These are phyloP conservation scores for Marmota flaviventris DNA, from an alignment of 2,113 vertebrate species.

Conservation along the genomic window DNA sequence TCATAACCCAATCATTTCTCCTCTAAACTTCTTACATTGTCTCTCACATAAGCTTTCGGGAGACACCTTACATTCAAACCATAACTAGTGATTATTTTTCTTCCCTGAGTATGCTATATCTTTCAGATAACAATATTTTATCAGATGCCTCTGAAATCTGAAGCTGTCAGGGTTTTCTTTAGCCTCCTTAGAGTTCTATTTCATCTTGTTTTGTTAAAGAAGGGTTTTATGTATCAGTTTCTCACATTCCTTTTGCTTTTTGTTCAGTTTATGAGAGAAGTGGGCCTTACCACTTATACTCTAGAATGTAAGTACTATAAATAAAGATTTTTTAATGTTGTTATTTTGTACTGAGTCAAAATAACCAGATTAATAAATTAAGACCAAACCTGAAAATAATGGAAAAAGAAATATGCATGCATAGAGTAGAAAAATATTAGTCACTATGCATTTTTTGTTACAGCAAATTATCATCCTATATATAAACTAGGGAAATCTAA, in stretches of 20 bases:
- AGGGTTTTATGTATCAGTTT: neutral
- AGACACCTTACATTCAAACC: too few species aligned
- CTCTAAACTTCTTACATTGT: too few species aligned
- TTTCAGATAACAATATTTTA: neutral
- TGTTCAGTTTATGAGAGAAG: neutral
- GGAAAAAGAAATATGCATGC: neutral
- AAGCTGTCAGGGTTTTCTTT: neutral
- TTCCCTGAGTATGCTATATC: neutral
- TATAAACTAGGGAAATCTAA: neutral
- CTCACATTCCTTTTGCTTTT: neutral
- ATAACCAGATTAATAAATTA: neutral
- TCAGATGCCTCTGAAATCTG: neutral
- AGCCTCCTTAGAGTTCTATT: neutral
- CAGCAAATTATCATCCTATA: neutral
- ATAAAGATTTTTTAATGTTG: neutral
- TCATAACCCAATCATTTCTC: too few species aligned
- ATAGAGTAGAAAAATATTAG: neutral
- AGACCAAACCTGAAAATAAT: neutral
- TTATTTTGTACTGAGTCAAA: constrained; percentile 28
- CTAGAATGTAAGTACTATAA: neutral
- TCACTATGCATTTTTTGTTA: neutral
- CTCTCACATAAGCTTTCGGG: too few species aligned
- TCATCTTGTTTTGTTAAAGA: constrained; percentile 18
- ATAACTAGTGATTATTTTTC: neutral
- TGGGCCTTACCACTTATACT: neutral